Evolutionary conservation across 2,113 vertebrate genomes (phyloP), one percentile per base, ranked within the genome.

Genomic region (Oryzias celebensis): DNA sequence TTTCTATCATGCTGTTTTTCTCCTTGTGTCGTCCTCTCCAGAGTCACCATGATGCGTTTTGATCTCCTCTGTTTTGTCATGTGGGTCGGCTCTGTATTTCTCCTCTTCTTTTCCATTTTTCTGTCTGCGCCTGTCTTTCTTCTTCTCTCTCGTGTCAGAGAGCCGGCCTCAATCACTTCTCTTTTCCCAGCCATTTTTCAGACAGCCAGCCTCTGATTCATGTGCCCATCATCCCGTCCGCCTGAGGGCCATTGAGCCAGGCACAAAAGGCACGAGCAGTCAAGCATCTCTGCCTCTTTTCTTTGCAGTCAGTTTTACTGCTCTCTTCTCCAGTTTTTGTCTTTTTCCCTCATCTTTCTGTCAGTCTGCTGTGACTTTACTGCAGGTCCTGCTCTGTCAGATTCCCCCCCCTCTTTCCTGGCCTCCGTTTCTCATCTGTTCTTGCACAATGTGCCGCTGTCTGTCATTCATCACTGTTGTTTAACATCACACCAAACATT

Each of bases 121-220:
- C 43, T 78, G 59, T 74, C n/a, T 56, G 41, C 0, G 0, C 68
- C 48, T 63, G 52, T 62, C 42, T 66, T n/a, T 70, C 62, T 68
- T 1, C 23, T 62, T 63, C 56, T 62, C 42, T 66, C 20, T 70
- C 62, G 65, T 1, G 28, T 62, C 52, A 54, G 56, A 56, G 51
- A 61, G 61, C 57, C 42, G 51, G 31, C 42, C 65, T 60, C 46
- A 28, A 13, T 43, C 24, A 54, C 48, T 60, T 62, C 47, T 62
- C 60, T 53, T 36, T 66, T 41, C 57, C n/a, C 17, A 20, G 65
- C 64, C 69, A 64, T 68, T 75, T 68, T 74, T 55, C 75, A 61
- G 71, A 28, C 80, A 80, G 80, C 78, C 75, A 74, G 77, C 45
- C 28, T 76, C 73, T 88, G 82, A 86, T 86, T 88, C 86, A 88